Evolutionary conservation across 1,140 invertebrate species (phyloP).

Genomic region (Diorhabda elongata): DNA sequence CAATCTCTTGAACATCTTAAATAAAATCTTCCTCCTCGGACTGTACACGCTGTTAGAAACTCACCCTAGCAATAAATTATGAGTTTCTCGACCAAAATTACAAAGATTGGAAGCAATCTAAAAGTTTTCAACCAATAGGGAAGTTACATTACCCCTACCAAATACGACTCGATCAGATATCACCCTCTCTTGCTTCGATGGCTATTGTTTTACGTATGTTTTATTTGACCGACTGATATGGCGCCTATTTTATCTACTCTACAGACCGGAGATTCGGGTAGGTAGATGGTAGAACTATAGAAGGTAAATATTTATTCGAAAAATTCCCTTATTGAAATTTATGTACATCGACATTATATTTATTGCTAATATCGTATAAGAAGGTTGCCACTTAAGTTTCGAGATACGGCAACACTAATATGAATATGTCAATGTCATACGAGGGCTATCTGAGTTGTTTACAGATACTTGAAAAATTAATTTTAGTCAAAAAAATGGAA

Average conservation of each 20-base stretch:
- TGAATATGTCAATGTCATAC: no score
- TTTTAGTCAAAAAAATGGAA: no score
- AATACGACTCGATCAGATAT: constrained; percentile 27
- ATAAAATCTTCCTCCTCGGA: constrained; percentile 22
- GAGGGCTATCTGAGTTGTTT: no score
- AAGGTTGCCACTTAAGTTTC: no score
- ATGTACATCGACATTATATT: no score
- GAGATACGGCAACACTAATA: no score
- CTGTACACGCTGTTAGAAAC: constrained; percentile 29
- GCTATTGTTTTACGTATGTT: constrained; percentile 37
- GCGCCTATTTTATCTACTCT: constrained; percentile 11
- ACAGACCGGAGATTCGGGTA: no score
- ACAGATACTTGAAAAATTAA: no score
- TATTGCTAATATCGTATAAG: no score
- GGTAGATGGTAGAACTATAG: no score
- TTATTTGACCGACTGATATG: constrained; percentile 29
- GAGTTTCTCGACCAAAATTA: constrained; percentile 45
- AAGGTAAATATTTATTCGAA: no score
- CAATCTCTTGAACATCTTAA: constrained; percentile 1
- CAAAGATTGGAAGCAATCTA: constrained; percentile 44
- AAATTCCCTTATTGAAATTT: no score
- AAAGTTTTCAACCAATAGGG: constrained; percentile 45
- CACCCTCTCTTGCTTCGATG: constrained; percentile 33
- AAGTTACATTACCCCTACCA: constrained; percentile 30
- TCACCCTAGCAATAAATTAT: constrained; percentile 42